phyloP scores from a whole-genome alignment of 2,888 invertebrate species.

The Lissonota sp. region DNA sequence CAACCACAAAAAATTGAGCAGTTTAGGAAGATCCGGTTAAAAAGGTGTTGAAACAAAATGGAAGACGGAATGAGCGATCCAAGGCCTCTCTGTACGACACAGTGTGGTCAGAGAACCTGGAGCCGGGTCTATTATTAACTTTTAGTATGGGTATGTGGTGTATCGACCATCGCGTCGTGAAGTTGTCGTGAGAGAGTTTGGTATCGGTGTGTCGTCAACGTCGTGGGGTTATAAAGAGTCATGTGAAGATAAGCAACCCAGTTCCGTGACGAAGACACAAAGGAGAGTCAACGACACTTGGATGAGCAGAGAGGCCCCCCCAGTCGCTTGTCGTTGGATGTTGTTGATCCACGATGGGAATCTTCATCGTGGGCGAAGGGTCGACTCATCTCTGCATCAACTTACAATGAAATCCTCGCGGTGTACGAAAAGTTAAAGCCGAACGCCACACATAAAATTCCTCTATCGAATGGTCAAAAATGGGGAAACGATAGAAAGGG shows the following conservation, averaged over 20 bases:
- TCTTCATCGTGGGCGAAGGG: not conserved
- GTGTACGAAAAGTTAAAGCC: not conserved
- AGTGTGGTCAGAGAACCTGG: constrained; percentile 52
- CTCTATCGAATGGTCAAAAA: no score
- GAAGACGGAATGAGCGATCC: constrained; percentile 29
- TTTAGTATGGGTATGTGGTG: constrained; percentile 50
- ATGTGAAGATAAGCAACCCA: constrained; percentile 59
- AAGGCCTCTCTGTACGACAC: constrained; percentile 32
- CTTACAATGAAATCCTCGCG: constrained; percentile 1
- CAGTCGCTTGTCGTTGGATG: constrained; percentile 25
- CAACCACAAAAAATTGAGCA: no score
- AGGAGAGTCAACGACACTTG: constrained; percentile 64
- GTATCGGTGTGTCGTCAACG: constrained; percentile 31
- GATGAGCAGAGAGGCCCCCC: constrained; percentile 18
- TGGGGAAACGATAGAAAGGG: no score
- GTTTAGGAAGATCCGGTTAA: not conserved
- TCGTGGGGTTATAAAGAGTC: constrained; percentile 10
- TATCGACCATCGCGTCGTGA: constrained; percentile 62
- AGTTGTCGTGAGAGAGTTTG: constrained; percentile 32
- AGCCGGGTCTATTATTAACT: constrained; percentile 62
- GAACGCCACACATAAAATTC: not conserved
- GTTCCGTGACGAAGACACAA: constrained; percentile 64
- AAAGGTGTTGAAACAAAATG: constrained; percentile 9
- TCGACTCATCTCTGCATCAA: constrained; percentile 8
- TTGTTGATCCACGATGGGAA: constrained; percentile 41